Conservation (phyloP, 2,797 vertebrate genomes). For the Chelon labrosus region DNA sequence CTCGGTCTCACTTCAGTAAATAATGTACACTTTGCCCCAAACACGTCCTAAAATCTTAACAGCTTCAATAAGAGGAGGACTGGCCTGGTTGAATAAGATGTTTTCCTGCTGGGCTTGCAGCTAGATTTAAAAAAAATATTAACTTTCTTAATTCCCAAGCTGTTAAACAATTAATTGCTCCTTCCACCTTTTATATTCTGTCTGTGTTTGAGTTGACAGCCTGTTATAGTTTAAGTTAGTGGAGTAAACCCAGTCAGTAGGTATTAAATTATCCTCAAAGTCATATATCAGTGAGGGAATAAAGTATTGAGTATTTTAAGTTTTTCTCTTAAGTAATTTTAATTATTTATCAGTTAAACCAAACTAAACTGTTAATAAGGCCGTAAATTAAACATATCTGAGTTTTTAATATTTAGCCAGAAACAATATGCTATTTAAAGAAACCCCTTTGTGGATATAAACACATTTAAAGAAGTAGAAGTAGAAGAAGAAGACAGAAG, state of each 20-base stretch:
- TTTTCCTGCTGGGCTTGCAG: neutral
- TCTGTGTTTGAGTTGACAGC: neutral
- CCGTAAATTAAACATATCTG: no score
- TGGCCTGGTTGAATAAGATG: neutral
- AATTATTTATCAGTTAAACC: neutral
- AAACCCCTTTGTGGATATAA: no score
- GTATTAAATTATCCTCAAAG: neutral
- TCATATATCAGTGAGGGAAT: neutral
- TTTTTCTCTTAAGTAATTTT: no score
- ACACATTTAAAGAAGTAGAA: no score
- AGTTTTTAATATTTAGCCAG: no score
- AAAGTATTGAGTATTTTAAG: no score
- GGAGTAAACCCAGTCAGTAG: neutral
- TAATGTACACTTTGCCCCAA: neutral
- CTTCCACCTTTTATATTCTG: neutral
- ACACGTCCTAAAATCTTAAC: neutral
- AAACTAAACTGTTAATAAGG: no score
- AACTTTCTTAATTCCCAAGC: neutral
- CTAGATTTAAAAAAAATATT: neutral
- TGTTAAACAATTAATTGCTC: neutral
- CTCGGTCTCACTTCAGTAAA: neutral
- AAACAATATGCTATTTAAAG: no score
- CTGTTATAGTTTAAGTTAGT: neutral
- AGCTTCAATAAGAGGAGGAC: neutral
- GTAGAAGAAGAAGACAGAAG: no score